A percentile compares a stretch with the other conserved stretches of the same genome.
Evolutionary conservation across 2,888 invertebrate species (phyloP).

Genomic region (Ectropis crepuscularia): DNA sequence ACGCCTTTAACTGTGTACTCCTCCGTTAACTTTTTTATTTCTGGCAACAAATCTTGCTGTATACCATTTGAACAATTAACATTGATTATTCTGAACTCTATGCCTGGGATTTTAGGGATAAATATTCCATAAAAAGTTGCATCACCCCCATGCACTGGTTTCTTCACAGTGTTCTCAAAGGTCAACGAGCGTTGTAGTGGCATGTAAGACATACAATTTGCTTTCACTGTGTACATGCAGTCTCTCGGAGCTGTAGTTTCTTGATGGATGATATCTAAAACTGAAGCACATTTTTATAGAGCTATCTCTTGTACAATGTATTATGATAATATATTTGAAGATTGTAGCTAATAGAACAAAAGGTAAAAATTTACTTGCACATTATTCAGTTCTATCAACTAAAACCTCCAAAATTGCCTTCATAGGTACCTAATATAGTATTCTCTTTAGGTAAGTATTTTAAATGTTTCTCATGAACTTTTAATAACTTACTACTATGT

Average conservation of each 20-base stretch:
- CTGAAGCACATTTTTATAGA: slow-evolving; percentile 56
- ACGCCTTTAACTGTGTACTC: slow-evolving; percentile 68
- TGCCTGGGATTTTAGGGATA: slow-evolving; percentile 72
- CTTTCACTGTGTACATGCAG: slow-evolving; percentile 66
- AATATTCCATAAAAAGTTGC: slow-evolving; percentile 70
- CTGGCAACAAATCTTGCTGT: slow-evolving; percentile 54
- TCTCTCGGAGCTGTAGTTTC: slow-evolving; percentile 65
- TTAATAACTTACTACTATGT: slow-evolving; percentile 68
- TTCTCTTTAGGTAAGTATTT: slow-evolving; percentile 1
- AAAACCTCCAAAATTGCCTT: slow-evolving; percentile 1
- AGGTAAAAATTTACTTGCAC: background rate
- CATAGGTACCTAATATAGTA: slow-evolving; percentile 4
- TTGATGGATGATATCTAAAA: slow-evolving; percentile 67
- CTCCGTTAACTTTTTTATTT: slow-evolving; percentile 56
- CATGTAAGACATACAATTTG: slow-evolving; percentile 63
- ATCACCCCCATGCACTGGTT: slow-evolving; percentile 38
- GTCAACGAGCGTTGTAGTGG: slow-evolving; percentile 64
- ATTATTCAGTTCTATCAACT: background rate
- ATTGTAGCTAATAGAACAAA: background rate
- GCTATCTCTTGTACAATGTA: background rate
- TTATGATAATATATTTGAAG: background rate
- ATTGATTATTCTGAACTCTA: slow-evolving; percentile 67
- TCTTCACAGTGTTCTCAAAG: slow-evolving; percentile 51
- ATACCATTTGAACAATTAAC: slow-evolving; percentile 25
- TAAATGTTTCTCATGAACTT: background rate